Evolutionary conservation across 2,888 invertebrate species (phyloP).

Genomic region (Cheilosia grossa): DNA sequence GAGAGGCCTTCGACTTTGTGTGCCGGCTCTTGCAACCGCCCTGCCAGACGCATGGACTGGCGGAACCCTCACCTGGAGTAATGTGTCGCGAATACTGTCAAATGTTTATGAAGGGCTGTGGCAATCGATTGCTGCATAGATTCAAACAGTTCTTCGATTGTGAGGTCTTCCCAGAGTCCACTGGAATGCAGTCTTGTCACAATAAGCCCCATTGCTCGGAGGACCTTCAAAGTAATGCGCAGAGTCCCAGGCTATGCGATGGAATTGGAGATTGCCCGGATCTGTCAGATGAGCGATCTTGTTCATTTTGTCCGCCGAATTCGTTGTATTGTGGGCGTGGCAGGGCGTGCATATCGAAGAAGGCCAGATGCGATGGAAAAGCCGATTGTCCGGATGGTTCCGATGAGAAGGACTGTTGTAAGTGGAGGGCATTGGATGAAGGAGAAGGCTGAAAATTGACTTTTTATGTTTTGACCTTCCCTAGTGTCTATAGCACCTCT

Average conservation of each 20-base stretch:
- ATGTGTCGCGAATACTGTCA: conserved; percentile 92
- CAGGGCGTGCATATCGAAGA: conserved; percentile 88
- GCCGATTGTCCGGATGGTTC: conserved; percentile 93
- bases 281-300: conserved; percentile 91
- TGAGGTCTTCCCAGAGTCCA: conserved; percentile 90
- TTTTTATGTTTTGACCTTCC: background rate
- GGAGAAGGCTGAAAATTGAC: background rate
- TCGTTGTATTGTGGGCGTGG: conserved; percentile 91
- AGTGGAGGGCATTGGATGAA: conserved; percentile 82
- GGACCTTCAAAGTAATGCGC: conserved; percentile 89
- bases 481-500: conserved; percentile 90
- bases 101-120: conserved; percentile 93
- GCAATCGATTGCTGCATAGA: conserved; percentile 88
- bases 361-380: conserved; percentile 91
- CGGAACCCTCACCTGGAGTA: conserved; percentile 80
- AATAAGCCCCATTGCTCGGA: conserved; percentile 92
- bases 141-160: conserved; percentile 91
- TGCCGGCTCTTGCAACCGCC: conserved; percentile 94
- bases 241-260: conserved; percentile 92
- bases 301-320: conserved; percentile 90
- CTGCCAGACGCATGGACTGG: conserved; percentile 88
- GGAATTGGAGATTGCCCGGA: conserved; percentile 94
- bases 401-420: conserved; percentile 93
- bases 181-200: conserved; percentile 89
- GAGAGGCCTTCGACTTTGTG: conserved; percentile 94